Evolutionary conservation across 2,797 vertebrate species (phyloP), one percentile per base, ranked within the genome.

Genomic region (Myoxocephalus aenaeus): DNA sequence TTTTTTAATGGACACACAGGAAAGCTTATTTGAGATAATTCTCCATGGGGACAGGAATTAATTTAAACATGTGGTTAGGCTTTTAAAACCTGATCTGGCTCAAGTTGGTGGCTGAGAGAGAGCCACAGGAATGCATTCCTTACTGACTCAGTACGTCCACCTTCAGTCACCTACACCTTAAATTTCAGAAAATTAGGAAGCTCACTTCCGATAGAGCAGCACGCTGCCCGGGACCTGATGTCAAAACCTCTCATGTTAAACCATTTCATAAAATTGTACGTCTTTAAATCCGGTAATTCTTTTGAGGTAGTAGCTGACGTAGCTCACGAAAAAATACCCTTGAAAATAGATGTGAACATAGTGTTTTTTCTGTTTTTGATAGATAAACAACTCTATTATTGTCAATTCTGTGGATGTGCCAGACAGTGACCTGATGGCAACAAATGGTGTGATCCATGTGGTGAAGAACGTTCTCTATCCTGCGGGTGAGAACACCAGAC

Each of bases 401-500:
- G 95, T 99, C 59, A 99, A 99, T 91, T 96, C 97, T 50, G 78
- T 98, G 82, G 93, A 96, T 65, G 95, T 98, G 66, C 96, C 94
- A 61, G 84, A 96, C 83, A 88, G 95, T 56, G 98, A 99, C 92
- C 90, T 97, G 68, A 98, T 99, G 97, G 96, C 97, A 59, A 97
- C 96, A 34, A 99, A 99, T 11, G 98, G 98, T 22, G 98, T 99
- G 14, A 94, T 99, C 92, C 98, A 99, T 27, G 94, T 98, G 17
- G 94, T 99, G 79, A 97, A 97, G 86, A 97, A 97, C 75, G 90
- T 99, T n/a, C 95, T 99, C 1, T 99, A 98, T 81, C 98, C 98
- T 40, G 94, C 91, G 84, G 96, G 98, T 98, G 66, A 91, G 91
- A 65, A 4, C 44, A 20, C 44, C 40, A 13, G 14, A 14, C 5